A percentile compares a stretch with the other conserved stretches of the same genome.
Conservation (phyloP, 2,888 invertebrate species). For the Leptinotarsa peninsularis region DNA sequence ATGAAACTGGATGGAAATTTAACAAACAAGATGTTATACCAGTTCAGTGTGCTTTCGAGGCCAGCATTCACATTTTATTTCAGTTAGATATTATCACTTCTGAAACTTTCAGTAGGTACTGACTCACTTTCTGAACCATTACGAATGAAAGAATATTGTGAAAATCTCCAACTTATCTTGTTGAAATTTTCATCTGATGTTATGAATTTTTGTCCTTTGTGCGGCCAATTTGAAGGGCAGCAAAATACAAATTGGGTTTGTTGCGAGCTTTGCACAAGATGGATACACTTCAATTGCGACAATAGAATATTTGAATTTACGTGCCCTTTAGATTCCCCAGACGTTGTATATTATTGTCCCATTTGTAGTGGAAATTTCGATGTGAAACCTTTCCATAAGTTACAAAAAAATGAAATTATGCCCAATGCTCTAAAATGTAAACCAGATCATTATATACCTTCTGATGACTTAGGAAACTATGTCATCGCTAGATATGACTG, state of each 20-base stretch:
- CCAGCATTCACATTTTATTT: neutral
- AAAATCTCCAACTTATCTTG: conserved; percentile 1
- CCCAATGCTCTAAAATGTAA: neutral
- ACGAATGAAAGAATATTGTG: conserved; percentile 5
- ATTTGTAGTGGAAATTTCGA: conserved; percentile 12
- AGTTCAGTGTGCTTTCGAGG: neutral
- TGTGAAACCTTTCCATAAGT: neutral
- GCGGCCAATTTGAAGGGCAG: conserved; percentile 2
- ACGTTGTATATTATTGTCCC: conserved; percentile 17
- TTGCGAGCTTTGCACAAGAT: neutral
- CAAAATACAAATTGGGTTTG: conserved; percentile 12
- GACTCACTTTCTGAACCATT: neutral
- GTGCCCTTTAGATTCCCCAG: neutral
- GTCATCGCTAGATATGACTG: too few relatives aligned
- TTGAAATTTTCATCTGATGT: conserved; percentile 19
- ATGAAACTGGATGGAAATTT: neutral
- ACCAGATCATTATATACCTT: neutral
- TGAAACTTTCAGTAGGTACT: neutral
- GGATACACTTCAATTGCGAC: conserved; percentile 13
- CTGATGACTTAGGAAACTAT: conserved; percentile 3
- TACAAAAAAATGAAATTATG: neutral
- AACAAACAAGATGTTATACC: neutral
- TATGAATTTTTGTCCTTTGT: conserved; percentile 2
- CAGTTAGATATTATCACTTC: neutral
- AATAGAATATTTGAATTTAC: neutral